Percentiles rank a stretch among this genome's conserved stretches.
phyloP scores from a whole-genome alignment of 2,888 invertebrate genomes.

The Epirrhoe tristata region DNA sequence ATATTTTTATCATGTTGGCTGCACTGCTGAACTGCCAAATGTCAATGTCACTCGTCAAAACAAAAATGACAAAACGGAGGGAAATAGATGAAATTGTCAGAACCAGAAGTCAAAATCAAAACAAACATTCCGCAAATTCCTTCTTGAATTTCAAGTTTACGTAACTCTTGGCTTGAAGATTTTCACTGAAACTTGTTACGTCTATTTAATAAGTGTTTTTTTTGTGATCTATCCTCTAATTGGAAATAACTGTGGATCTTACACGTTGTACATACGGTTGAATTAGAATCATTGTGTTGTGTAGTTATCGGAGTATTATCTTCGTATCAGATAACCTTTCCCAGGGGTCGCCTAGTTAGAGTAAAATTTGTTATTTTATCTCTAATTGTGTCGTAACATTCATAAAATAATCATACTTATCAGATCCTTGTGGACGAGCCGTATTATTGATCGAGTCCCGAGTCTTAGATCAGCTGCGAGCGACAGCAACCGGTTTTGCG shows the following conservation, averaged over 20 bases:
- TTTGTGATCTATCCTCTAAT: neutral
- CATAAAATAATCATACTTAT: constrained; percentile 42
- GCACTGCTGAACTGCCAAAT: neutral
- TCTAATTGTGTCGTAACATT: constrained; percentile 13
- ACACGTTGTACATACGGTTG: neutral
- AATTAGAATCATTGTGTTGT: neutral
- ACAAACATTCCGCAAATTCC: constrained; percentile 34
- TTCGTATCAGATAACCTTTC: constrained; percentile 36
- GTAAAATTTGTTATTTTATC: constrained; percentile 28
- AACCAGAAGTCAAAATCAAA: constrained; percentile 39
- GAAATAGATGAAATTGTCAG: constrained; percentile 6
- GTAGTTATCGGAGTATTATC: constrained; percentile 4
- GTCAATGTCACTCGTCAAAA: neutral
- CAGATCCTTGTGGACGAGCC: constrained; percentile 27
- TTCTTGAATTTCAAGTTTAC: constrained; percentile 34
- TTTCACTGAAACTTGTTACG: constrained; percentile 6
- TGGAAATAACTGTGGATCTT: constrained; percentile 3
- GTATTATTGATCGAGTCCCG: constrained; percentile 39
- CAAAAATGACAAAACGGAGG: neutral
- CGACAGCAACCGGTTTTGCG: constrained; percentile 37
- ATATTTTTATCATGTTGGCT: neutral
- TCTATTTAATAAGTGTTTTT: neutral
- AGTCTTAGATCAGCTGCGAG: constrained; percentile 31
- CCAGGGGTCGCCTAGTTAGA: constrained; percentile 29
- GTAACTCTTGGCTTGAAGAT: constrained; percentile 28